Conservation (phyloP, 2,113 vertebrate species). For the Hippocampus abdominalis region DNA sequence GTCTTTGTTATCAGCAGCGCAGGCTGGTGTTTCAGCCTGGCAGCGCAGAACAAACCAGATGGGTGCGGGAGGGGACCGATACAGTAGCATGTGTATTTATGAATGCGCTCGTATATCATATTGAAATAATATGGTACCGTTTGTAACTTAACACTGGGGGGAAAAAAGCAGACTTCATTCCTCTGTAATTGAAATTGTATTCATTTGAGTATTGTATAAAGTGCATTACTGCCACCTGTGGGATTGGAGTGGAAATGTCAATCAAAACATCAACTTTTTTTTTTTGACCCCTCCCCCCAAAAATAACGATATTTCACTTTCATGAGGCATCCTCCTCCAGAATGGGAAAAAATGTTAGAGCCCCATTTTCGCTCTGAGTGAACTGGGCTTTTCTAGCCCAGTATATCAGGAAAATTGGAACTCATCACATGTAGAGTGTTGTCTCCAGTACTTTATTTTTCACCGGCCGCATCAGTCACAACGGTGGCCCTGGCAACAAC, state of each 20-base stretch:
- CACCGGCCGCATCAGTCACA: constrained; percentile 12
- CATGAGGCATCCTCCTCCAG: too few species aligned
- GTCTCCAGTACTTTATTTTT: constrained; percentile 16
- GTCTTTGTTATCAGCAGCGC: constrained; percentile 52
- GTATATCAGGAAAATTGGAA: background rate
- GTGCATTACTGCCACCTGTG: too few species aligned
- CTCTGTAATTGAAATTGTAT: too few species aligned
- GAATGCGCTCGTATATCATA: background rate
- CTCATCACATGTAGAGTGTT: constrained; percentile 1
- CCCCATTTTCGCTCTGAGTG: too few species aligned
- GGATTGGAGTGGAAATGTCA: background rate
- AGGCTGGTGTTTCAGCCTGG: constrained; percentile 35
- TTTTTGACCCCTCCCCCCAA: too few species aligned
- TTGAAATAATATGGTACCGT: background rate
- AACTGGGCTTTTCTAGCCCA: background rate
- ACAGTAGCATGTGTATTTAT: constrained; percentile 2
- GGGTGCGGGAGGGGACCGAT: background rate
- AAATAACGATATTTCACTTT: too few species aligned
- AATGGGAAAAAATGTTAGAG: too few species aligned
- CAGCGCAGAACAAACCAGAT: constrained; percentile 6
- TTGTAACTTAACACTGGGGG: background rate
- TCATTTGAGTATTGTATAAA: too few species aligned
- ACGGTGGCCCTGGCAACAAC: constrained; percentile 27
- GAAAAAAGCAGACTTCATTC: background rate
- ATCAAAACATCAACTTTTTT: too few species aligned